A percentile compares a stretch with the other conserved stretches of the same genome.
phyloP scores from a whole-genome alignment of 2,888 invertebrate species.

The Drosophila histrio region DNA sequence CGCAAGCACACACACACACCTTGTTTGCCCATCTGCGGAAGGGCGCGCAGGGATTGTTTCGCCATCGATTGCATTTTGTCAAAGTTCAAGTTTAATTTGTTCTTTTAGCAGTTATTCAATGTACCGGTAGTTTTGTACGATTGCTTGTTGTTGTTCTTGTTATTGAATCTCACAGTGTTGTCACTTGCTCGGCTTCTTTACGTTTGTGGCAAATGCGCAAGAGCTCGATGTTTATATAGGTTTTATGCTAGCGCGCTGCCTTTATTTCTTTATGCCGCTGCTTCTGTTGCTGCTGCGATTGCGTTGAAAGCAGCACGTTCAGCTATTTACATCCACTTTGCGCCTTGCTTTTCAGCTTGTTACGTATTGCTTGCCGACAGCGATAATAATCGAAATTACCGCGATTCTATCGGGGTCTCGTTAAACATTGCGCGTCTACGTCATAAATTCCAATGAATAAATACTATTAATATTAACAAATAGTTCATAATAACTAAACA shows the following conservation, averaged over 20 bases:
- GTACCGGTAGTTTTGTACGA: conserved; percentile 34
- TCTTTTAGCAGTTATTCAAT: conserved; percentile 13
- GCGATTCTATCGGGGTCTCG: background rate
- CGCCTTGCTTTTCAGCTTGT: conserved; percentile 21
- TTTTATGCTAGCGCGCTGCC: conserved; percentile 14
- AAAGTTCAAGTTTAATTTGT: conserved; percentile 10
- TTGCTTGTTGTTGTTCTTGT: conserved; percentile 11
- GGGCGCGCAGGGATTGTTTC: conserved; percentile 68
- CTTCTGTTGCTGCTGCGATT: conserved; percentile 25
- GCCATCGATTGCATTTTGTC: conserved; percentile 69
- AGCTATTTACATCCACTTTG: conserved; percentile 27
- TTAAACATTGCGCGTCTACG: background rate
- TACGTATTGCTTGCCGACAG: conserved; percentile 43
- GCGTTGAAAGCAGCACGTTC: conserved; percentile 49
- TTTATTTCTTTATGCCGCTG: conserved; percentile 25
- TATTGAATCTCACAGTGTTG: conserved; percentile 28
- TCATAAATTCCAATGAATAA: background rate
- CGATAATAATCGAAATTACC: conserved; percentile 29
- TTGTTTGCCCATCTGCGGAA: conserved; percentile 75
- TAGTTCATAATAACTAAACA: no score
- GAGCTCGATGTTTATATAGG: conserved; percentile 39
- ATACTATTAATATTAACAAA: no score
- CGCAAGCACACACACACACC: conserved; percentile 61
- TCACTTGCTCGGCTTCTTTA: conserved; percentile 39
- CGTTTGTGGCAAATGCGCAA: conserved; percentile 42